Conservation (phyloP, 2,888 invertebrate genomes). For the Thereva nobilitata region DNA sequence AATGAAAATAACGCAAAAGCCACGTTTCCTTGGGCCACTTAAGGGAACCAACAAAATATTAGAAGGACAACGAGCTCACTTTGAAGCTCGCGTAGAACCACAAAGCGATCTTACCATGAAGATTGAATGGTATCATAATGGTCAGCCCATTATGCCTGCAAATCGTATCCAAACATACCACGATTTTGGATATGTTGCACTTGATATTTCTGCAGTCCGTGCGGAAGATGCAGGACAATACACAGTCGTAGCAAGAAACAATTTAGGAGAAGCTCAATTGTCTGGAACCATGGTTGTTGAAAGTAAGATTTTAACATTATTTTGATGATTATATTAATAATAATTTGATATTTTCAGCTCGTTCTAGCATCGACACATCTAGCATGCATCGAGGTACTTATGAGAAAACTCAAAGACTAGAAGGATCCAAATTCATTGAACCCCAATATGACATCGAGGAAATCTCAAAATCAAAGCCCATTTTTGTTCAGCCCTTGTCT, state of each 20-base stretch:
- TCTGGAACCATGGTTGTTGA: conserved; percentile 85
- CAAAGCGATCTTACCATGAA: conserved; percentile 91
- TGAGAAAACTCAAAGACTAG: conserved; percentile 85
- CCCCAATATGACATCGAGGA: conserved; percentile 90
- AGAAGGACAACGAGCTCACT: conserved; percentile 92
- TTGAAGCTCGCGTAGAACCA: conserved; percentile 93
- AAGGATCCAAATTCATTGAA: conserved; percentile 82
- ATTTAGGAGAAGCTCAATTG: conserved; percentile 84
- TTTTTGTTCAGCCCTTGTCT: conserved; percentile 86
- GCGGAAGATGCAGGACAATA: conserved; percentile 93
- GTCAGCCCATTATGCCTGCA: conserved; percentile 83
- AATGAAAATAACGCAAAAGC: conserved; percentile 75
- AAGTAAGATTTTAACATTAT: conserved; percentile 66
- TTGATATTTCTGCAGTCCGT: conserved; percentile 91
- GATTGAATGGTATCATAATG: conserved; percentile 97
- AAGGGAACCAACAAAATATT: conserved; percentile 92
- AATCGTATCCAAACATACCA: conserved; percentile 92
- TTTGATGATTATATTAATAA: neutral
- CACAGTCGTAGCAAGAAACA: conserved; percentile 89
- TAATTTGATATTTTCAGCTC: conserved; percentile 64
- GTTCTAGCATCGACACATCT: conserved; percentile 85
- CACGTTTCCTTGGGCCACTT: conserved; percentile 84
- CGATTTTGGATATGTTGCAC: conserved; percentile 95
- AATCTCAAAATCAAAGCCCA: conserved; percentile 92
- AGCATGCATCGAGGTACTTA: conserved; percentile 86